Evolutionary conservation across 2,113 vertebrate genomes (phyloP).

Genomic region (Formicarius rufipectus): DNA sequence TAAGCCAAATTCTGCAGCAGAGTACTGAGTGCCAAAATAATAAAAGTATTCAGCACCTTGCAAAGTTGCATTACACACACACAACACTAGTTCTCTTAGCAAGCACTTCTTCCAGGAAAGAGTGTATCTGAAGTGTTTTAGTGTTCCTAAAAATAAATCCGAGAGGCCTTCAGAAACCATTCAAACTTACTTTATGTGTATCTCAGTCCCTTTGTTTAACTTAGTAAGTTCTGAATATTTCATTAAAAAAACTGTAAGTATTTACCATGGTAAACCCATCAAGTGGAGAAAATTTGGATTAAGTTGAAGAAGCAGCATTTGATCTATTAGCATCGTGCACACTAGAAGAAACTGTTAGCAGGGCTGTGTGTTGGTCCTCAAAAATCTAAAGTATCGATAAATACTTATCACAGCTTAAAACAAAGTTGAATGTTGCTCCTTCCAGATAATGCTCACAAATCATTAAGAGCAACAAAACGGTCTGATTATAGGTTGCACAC

Average conservation of each 20-base stretch:
- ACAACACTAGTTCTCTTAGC: not conserved
- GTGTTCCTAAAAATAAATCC: not conserved
- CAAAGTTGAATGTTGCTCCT: not conserved
- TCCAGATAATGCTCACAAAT: not conserved
- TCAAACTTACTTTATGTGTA: not conserved
- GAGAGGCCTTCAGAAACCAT: not conserved
- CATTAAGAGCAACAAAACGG: not conserved
- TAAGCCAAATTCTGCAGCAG: conserved; percentile 16
- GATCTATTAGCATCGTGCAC: not conserved
- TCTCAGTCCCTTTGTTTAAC: not conserved
- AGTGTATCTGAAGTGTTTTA: not conserved
- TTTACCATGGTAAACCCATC: not conserved
- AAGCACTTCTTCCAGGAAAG: not conserved
- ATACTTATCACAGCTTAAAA: not conserved
- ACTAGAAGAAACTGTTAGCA: not conserved
- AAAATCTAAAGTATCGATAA: not conserved
- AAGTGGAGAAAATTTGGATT: not conserved
- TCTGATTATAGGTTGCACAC: not conserved
- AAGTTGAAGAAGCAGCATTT: not conserved
- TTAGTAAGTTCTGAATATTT: not conserved
- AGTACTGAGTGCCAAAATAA: conserved; percentile 15
- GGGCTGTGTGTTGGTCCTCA: not conserved
- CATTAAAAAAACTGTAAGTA: not conserved
- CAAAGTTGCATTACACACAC: not conserved
- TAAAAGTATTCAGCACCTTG: conserved; percentile 38